Percentiles rank a stretch among this genome's conserved stretches.
Evolutionary conservation across 2,888 invertebrate species (phyloP).

Genomic region (Scotopteryx bipunctaria): DNA sequence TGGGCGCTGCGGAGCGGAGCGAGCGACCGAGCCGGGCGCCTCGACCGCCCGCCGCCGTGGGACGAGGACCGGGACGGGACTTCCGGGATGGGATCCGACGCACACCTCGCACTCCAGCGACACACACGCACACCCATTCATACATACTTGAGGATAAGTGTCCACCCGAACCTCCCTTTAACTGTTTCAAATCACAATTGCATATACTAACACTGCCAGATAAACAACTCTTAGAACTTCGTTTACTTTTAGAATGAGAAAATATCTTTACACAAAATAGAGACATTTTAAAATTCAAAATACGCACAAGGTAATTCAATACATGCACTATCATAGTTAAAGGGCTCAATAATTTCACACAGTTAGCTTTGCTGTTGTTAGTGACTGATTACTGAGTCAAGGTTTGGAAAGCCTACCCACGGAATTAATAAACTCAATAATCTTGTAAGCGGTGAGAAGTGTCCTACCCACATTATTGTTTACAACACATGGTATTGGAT

Average conservation of each 20-base stretch:
- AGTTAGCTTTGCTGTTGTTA: conserved; percentile 42
- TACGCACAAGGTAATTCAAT: conserved; percentile 60
- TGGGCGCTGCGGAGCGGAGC: conserved; percentile 55
- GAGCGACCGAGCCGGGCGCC: conserved; percentile 53
- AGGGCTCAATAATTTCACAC: conserved; percentile 38
- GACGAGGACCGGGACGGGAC: conserved; percentile 45
- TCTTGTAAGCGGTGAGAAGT: neutral
- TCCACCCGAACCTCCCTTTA: conserved; percentile 70
- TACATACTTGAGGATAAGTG: conserved; percentile 59
- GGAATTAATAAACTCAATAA: neutral
- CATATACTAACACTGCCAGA: conserved; percentile 59
- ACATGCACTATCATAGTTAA: conserved; percentile 72
- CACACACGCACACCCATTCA: conserved; percentile 45
- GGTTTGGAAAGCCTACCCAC: conserved; percentile 30
- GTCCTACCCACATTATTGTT: conserved; percentile 17
- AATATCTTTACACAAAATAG: conserved; percentile 65
- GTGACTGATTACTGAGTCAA: conserved; percentile 34
- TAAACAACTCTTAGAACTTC: conserved; percentile 43
- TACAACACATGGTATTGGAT: conserved; percentile 6
- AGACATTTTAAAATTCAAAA: conserved; percentile 64
- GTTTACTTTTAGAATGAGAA: conserved; percentile 54
- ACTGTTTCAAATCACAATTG: conserved; percentile 35
- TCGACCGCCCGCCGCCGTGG: conserved; percentile 53
- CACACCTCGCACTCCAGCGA: conserved; percentile 47
- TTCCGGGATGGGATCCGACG: conserved; percentile 45